Evolutionary conservation across 2,113 vertebrate species (phyloP).

Genomic region (Circaetus cinerascens): DNA sequence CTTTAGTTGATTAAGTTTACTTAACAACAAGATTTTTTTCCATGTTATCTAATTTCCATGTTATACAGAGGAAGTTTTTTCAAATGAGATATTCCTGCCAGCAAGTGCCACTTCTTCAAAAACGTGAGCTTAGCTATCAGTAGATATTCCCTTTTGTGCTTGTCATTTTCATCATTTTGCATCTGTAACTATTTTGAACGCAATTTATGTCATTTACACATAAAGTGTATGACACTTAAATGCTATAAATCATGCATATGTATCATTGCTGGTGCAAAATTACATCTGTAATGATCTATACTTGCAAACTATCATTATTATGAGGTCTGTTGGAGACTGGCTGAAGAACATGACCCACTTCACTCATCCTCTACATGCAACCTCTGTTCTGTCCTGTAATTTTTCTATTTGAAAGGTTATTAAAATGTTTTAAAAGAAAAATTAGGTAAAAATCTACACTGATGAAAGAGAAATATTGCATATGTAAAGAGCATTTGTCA

Average conservation of each 20-base stretch:
- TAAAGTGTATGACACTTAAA: neutral
- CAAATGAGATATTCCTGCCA: neutral
- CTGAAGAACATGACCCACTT: neutral
- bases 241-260: neutral
- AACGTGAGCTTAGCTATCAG: neutral
- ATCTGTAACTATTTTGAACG: neutral
- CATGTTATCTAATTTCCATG: neutral
- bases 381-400: neutral
- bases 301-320: neutral
- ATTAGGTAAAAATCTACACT: neutral
- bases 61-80: neutral
- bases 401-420: neutral
- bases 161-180: neutral
- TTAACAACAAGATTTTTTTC: neutral
- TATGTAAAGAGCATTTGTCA: neutral
- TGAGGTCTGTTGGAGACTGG: neutral
- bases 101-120: neutral
- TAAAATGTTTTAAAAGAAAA: neutral
- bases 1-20: neutral
- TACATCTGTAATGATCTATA: neutral
- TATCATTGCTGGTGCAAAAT: neutral
- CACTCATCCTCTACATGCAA: neutral
- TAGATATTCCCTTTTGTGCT: neutral
- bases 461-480: neutral
- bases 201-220: neutral